Percentiles rank a stretch among this genome's conserved stretches.
These are phyloP conservation scores for Dolichoris vasculosae DNA, from an alignment of 1,140 invertebrate genomes.

Conservation along the genomic window DNA sequence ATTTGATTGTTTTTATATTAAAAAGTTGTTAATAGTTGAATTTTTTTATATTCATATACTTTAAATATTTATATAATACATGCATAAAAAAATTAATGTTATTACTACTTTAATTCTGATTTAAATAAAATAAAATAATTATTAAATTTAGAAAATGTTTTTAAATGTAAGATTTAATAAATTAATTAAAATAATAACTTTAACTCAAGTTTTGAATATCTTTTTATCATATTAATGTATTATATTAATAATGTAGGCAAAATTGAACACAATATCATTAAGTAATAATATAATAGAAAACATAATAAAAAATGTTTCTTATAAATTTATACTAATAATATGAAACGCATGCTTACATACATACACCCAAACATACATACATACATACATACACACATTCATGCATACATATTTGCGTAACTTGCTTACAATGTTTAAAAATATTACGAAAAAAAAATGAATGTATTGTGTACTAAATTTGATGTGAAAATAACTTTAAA, in stretches of 20 bases:
- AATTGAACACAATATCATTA: conserved; percentile 23
- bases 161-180: background rate
- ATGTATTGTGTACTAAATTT: conserved; percentile 23
- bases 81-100: too few relatives aligned
- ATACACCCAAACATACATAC: background rate
- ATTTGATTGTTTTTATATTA: too few relatives aligned
- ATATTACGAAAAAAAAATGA: conserved; percentile 9
- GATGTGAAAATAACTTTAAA: conserved; percentile 24
- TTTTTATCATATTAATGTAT: background rate
- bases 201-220: background rate
- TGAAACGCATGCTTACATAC: conserved; percentile 1
- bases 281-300: conserved; percentile 10
- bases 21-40: too few relatives aligned
- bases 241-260: conserved; percentile 11
- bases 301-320: background rate
- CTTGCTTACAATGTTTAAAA: background rate
- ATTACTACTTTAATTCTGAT: too few relatives aligned
- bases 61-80: too few relatives aligned
- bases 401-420: background rate
- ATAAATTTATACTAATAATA: conserved; percentile 22
- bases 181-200: background rate
- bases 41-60: too few relatives aligned
- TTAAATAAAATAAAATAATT: too few relatives aligned
- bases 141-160: too few relatives aligned
- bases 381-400: background rate